Evolutionary conservation across 2,113 vertebrate species (phyloP).

Genomic region (Mionectes macconnelli): DNA sequence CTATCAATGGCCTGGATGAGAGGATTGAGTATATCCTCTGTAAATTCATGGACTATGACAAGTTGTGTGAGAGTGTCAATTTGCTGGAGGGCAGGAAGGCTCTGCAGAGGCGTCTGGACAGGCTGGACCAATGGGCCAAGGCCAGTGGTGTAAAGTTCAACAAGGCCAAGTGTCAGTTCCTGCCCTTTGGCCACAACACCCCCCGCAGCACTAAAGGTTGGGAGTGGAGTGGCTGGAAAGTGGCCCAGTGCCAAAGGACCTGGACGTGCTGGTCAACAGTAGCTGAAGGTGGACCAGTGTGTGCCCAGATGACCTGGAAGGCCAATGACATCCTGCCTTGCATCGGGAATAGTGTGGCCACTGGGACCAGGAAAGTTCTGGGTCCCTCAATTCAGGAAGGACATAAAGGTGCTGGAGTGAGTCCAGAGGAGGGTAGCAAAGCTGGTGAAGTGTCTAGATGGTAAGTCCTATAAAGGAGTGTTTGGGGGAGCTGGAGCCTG

Average conservation of each 20-base stretch:
- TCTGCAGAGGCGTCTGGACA: neutral
- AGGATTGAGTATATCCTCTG: neutral
- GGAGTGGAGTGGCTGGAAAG: neutral
- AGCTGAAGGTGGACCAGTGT: neutral
- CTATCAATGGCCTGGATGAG: neutral
- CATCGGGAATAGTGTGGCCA: neutral
- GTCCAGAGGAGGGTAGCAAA: neutral
- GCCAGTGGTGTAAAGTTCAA: fast-evolving
- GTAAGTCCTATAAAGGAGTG: neutral
- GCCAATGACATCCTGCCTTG: neutral
- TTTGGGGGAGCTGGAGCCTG: neutral
- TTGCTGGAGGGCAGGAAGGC: neutral
- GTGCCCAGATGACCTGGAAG: neutral
- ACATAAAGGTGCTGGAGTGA: neutral
- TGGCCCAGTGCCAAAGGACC: neutral
- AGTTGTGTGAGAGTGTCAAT: neutral
- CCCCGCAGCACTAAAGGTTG: neutral
- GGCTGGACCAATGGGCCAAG: neutral
- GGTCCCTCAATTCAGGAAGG: fast-evolving
- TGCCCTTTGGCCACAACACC: neutral
- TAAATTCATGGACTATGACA: fast-evolving
- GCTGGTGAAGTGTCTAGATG: neutral
- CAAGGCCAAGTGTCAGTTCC: neutral
- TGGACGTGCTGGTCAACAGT: neutral
- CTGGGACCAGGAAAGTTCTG: neutral